Percentiles rank a stretch among this genome's conserved stretches.
phyloP scores from a whole-genome alignment of 2,888 invertebrate genomes.

The Metalampra italica region DNA sequence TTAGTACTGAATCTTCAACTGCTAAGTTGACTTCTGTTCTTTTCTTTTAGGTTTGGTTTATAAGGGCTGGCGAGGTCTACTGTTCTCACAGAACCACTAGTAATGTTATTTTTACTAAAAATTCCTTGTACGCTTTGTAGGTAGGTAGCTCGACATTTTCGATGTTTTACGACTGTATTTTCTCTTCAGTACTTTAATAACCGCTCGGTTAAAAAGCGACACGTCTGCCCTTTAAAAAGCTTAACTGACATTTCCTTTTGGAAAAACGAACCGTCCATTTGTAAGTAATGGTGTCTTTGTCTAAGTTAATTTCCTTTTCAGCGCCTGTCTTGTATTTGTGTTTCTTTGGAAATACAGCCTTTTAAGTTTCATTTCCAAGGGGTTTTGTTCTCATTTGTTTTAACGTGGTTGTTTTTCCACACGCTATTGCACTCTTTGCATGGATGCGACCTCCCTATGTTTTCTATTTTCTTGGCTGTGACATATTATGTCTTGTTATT shows the following conservation, averaged over 20 bases:
- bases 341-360: background rate
- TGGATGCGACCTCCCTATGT: too few relatives aligned
- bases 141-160: background rate
- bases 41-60: too few relatives aligned
- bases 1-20: too few relatives aligned
- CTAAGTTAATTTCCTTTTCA: constrained; percentile 18
- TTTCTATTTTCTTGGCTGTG: too few relatives aligned
- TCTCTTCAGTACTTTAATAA: background rate
- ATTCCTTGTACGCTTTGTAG: background rate
- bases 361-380: background rate
- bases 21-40: too few relatives aligned
- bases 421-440: too few relatives aligned
- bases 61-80: too few relatives aligned
- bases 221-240: constrained; percentile 12
- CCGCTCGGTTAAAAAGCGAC: background rate
- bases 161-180: background rate
- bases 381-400: background rate
- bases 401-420: too few relatives aligned
- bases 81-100: too few relatives aligned
- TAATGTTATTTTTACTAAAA: background rate
- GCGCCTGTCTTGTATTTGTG: constrained; percentile 5
- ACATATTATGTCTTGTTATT: too few relatives aligned
- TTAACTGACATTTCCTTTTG: constrained; percentile 27
- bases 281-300: constrained; percentile 26
- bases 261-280: constrained; percentile 23